These are phyloP conservation scores for Drosophila lowei DNA, from an alignment of 1,140 invertebrate genomes.

Conservation along the genomic window DNA sequence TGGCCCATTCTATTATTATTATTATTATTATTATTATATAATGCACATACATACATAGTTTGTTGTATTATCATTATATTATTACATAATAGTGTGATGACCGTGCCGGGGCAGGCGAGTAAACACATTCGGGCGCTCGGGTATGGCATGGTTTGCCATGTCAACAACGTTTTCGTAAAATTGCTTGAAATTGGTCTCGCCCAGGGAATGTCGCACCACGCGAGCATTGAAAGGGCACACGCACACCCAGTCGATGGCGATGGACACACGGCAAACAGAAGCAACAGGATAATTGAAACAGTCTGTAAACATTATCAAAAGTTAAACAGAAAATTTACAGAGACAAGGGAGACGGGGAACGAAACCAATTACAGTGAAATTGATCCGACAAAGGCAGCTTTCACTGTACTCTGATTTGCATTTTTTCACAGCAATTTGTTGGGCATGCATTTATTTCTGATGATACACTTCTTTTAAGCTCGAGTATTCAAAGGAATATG, in stretches of 20 bases:
- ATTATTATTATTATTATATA: slow-evolving; percentile 23
- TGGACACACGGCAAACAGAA: background rate
- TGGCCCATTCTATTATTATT: slow-evolving; percentile 30
- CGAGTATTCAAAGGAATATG: no score
- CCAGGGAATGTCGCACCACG: slow-evolving; percentile 8
- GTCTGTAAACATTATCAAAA: slow-evolving; percentile 18
- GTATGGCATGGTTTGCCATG: slow-evolving; percentile 7
- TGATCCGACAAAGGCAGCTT: no score
- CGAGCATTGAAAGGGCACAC: slow-evolving; percentile 1
- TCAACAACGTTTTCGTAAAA: slow-evolving; percentile 37
- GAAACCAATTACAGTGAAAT: background rate
- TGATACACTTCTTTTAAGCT: slow-evolving; percentile 24
- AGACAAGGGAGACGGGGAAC: background rate
- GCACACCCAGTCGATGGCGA: slow-evolving; percentile 24
- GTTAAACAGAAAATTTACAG: slow-evolving; percentile 1
- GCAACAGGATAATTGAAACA: slow-evolving; percentile 43
- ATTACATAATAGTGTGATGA: slow-evolving; percentile 66
- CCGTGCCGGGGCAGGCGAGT: slow-evolving; percentile 13
- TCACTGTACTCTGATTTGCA: slow-evolving; percentile 20
- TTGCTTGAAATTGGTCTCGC: slow-evolving; percentile 36
- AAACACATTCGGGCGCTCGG: slow-evolving; percentile 26
- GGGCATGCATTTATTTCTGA: slow-evolving; percentile 22
- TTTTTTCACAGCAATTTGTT: slow-evolving; percentile 30
- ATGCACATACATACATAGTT: slow-evolving; percentile 16
- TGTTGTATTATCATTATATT: slow-evolving; percentile 51